Percentiles rank a stretch among this genome's conserved stretches.
Evolutionary conservation across 2,113 vertebrate species (phyloP).

Genomic region (Brachypteracias leptosomus): DNA sequence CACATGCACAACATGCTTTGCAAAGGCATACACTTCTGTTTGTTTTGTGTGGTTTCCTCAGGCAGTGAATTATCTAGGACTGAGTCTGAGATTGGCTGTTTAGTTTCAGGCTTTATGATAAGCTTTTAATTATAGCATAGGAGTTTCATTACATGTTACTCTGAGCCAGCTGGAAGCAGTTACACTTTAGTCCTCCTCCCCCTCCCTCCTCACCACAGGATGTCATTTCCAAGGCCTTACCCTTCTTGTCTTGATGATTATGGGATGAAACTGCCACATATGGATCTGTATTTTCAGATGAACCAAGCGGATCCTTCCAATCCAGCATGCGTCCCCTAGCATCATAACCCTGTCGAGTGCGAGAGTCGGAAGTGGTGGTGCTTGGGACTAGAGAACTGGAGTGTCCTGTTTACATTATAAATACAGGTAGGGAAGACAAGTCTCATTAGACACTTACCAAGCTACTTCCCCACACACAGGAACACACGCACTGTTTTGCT

Average conservation of each 20-base stretch:
- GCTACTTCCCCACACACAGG: slow-evolving; percentile 22
- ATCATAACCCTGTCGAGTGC: slow-evolving; percentile 82
- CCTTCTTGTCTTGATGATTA: slow-evolving; percentile 95
- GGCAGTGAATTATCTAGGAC: slow-evolving; percentile 16
- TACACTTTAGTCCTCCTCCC: slow-evolving; percentile 76
- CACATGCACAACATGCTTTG: background rate
- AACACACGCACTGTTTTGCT: background rate
- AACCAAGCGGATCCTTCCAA: slow-evolving; percentile 86
- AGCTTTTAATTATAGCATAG: slow-evolving; percentile 37
- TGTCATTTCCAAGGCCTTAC: slow-evolving; percentile 97
- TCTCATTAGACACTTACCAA: slow-evolving; percentile 40
- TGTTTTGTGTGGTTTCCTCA: slow-evolving; percentile 75
- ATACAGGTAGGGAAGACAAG: slow-evolving; percentile 78
- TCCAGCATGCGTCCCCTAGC: slow-evolving; percentile 88
- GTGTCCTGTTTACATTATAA: slow-evolving; percentile 90
- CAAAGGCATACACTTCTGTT: slow-evolving; percentile 28
- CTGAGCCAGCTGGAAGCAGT: slow-evolving; percentile 88
- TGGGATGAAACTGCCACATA: slow-evolving; percentile 93
- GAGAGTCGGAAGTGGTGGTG: slow-evolving; percentile 85
- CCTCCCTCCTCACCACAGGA: slow-evolving; percentile 71
- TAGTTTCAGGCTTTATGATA: slow-evolving; percentile 58
- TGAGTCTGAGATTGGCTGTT: background rate
- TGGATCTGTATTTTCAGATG: slow-evolving; percentile 92
- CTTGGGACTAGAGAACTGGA: slow-evolving; percentile 88
- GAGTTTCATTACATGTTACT: slow-evolving; percentile 43